Evolutionary conservation across 2,797 vertebrate genomes (phyloP).

Genomic region (Schizopygopsis pylzovi): DNA sequence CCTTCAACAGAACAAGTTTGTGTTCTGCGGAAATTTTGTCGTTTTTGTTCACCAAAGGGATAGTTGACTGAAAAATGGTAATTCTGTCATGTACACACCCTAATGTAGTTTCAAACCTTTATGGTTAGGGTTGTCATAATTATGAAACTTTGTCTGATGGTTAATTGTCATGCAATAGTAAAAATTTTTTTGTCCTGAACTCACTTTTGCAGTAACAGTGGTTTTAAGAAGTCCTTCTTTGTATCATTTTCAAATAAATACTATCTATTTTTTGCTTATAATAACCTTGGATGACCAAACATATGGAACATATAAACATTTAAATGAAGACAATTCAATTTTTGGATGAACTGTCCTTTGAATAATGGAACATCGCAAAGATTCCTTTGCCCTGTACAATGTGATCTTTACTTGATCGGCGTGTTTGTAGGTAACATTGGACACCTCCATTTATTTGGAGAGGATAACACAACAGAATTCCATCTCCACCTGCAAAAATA

Average conservation of each 20-base stretch:
- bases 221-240: background rate
- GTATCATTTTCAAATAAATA: background rate
- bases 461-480: conserved; percentile 35
- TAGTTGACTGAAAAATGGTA: background rate
- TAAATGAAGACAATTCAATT: background rate
- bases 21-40: background rate
- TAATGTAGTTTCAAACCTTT: background rate
- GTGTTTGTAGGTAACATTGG: conserved; percentile 18
- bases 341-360: background rate
- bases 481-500: conserved; percentile 43
- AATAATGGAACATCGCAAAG: background rate
- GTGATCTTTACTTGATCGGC: background rate
- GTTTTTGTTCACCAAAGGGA: background rate
- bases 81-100: background rate
- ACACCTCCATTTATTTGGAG: conserved; percentile 35
- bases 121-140: background rate
- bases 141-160: background rate
- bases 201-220: too few species aligned
- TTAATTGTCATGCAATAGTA: background rate
- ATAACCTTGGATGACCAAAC: background rate
- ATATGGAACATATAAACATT: background rate
- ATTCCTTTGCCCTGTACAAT: background rate
- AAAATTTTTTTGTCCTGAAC: background rate
- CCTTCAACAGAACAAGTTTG: background rate
- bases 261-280: background rate